Conservation (phyloP, 2,113 vertebrate species). For the Dunckerocampus dactyliophorus region DNA sequence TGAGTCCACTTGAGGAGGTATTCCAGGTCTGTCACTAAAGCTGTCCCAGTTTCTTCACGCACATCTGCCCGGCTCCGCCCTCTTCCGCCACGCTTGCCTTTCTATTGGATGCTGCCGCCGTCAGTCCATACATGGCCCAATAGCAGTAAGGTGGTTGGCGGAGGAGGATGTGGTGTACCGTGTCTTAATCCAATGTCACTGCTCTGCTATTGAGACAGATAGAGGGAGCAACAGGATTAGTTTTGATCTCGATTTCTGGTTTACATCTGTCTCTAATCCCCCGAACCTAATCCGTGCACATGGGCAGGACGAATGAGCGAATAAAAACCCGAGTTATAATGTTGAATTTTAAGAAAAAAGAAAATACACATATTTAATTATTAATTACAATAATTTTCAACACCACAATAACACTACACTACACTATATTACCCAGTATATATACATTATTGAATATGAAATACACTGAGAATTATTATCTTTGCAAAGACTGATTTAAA, state of each 20-base stretch:
- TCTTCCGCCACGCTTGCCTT: neutral
- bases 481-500: too few species aligned
- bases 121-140: neutral
- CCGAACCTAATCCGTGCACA: neutral
- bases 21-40: neutral
- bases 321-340: neutral
- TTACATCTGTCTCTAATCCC: slow-evolving; percentile 7
- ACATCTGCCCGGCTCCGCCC: neutral
- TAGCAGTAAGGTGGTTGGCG: neutral
- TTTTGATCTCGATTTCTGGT: slow-evolving; percentile 7
- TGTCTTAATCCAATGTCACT: neutral
- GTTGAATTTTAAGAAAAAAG: neutral
- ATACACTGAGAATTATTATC: too few species aligned
- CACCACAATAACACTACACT: too few species aligned
- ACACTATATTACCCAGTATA: too few species aligned
- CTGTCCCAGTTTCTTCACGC: too few species aligned
- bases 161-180: neutral
- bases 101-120: neutral
- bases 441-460: too few species aligned
- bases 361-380: too few species aligned
- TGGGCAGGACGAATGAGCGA: neutral
- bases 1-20: neutral
- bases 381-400: too few species aligned
- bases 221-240: neutral
- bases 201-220: neutral